Percentiles rank a stretch among this genome's conserved stretches.
These are phyloP conservation scores for Aulostomus chinensis DNA, from an alignment of 2,797 vertebrate species.

Conservation along the genomic window DNA sequence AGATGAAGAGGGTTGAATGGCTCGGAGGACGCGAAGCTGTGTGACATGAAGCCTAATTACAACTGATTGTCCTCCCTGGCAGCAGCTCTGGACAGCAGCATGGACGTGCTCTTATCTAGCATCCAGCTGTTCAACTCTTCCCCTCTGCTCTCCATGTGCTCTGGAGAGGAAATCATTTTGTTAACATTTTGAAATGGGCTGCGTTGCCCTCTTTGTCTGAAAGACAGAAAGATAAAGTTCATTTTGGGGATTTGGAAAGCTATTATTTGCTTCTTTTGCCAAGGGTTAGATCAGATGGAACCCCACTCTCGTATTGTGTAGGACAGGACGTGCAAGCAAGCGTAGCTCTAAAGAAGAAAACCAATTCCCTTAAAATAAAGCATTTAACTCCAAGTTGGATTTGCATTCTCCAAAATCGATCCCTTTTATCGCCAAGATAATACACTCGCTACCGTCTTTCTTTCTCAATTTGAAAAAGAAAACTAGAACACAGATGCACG, in stretches of 20 bases:
- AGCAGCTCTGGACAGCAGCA: constrained; percentile 47
- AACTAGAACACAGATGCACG: constrained; percentile 16
- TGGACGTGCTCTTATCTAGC: constrained; percentile 53
- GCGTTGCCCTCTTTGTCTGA: too few relatives aligned
- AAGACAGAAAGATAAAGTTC: too few relatives aligned
- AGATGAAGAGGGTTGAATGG: too few relatives aligned
- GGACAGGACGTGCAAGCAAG: too few relatives aligned
- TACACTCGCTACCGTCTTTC: too few relatives aligned
- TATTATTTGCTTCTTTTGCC: too few relatives aligned
- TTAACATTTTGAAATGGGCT: too few relatives aligned
- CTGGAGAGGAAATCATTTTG: too few relatives aligned
- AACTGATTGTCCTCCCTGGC: constrained; percentile 23
- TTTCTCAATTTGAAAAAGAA: neutral
- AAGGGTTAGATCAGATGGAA: neutral
- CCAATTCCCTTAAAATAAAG: neutral
- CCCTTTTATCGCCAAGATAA: too few relatives aligned
- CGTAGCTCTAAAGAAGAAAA: too few relatives aligned
- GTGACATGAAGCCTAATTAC: constrained; percentile 33
- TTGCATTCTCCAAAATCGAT: neutral
- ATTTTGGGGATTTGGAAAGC: too few relatives aligned
- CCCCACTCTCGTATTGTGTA: neutral
- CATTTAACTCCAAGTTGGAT: neutral
- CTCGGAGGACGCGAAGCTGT: too few relatives aligned
- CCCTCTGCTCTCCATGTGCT: constrained; percentile 1
- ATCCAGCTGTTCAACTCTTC: constrained; percentile 23